Evolutionary conservation across 2,113 vertebrate genomes (phyloP).

Genomic region (Anoura caudifer): DNA sequence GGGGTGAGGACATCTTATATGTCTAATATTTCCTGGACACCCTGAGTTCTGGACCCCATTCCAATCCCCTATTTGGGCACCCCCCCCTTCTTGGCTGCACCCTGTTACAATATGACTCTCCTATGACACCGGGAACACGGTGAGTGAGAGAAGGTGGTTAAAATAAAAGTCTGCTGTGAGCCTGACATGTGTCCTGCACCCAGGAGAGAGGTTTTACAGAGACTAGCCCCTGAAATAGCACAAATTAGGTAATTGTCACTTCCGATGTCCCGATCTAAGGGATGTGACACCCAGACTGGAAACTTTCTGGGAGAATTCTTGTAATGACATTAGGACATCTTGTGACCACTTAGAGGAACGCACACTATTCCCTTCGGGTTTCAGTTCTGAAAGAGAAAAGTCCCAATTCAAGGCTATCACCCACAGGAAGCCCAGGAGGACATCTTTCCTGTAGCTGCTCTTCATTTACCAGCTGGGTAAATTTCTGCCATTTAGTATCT

Average conservation of each 20-base stretch:
- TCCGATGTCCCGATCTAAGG: constrained; percentile 19
- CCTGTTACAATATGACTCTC: too few species aligned
- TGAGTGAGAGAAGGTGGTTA: background rate
- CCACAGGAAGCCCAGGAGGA: background rate
- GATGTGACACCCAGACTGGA: constrained; percentile 29
- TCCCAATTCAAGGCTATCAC: background rate
- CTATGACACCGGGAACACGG: background rate
- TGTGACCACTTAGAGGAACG: constrained; percentile 49
- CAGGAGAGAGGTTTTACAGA: background rate
- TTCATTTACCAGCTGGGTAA: background rate
- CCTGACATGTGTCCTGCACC: background rate
- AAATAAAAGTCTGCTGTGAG: background rate
- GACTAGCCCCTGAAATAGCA: background rate
- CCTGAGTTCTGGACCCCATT: too few species aligned
- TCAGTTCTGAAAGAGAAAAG: background rate
- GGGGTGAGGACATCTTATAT: too few species aligned
- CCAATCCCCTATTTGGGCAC: too few species aligned
- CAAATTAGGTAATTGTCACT: background rate
- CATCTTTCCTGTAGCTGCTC: background rate
- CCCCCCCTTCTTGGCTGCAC: too few species aligned
- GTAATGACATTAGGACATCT: constrained; percentile 63
- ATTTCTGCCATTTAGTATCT: background rate
- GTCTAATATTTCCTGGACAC: too few species aligned
- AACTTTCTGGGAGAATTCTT: constrained; percentile 15
- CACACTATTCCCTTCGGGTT: background rate